phyloP scores from a whole-genome alignment of 2,113 vertebrate genomes.

The Eonycteris spelaea region DNA sequence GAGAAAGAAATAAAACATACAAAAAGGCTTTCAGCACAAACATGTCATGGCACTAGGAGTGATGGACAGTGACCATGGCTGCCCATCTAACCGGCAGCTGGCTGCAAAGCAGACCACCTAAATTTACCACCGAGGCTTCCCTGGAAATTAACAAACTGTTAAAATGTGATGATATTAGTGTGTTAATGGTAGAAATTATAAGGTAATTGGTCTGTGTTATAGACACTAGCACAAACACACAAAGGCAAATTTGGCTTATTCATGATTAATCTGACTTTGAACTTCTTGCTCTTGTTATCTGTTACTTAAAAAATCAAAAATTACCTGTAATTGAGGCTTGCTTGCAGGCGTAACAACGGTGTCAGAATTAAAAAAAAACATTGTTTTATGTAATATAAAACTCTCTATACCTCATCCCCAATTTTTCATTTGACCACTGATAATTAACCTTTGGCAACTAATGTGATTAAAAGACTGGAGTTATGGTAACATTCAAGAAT shows the following conservation, averaged over 20 bases:
- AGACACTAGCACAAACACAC: background rate
- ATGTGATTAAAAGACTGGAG: background rate
- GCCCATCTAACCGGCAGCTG: background rate
- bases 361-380: constrained; percentile 31
- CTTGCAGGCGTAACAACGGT: background rate
- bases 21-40: background rate
- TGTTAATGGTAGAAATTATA: background rate
- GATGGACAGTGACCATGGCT: background rate
- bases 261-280: background rate
- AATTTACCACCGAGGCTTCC: background rate
- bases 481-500: background rate
- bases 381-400: constrained; percentile 8
- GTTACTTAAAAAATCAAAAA: background rate
- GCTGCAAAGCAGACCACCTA: background rate
- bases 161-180: background rate
- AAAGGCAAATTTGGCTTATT: constrained; percentile 1
- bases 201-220: background rate
- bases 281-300: background rate
- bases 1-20: background rate
- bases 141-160: background rate
- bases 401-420: background rate
- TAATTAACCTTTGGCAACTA: background rate
- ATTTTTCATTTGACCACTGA: background rate
- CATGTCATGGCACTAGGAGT: background rate
- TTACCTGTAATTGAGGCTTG: background rate